Percentiles rank a stretch among this genome's conserved stretches.
Evolutionary conservation across 2,888 invertebrate genomes (phyloP).

Genomic region (Stenchaetothrips biformis): DNA sequence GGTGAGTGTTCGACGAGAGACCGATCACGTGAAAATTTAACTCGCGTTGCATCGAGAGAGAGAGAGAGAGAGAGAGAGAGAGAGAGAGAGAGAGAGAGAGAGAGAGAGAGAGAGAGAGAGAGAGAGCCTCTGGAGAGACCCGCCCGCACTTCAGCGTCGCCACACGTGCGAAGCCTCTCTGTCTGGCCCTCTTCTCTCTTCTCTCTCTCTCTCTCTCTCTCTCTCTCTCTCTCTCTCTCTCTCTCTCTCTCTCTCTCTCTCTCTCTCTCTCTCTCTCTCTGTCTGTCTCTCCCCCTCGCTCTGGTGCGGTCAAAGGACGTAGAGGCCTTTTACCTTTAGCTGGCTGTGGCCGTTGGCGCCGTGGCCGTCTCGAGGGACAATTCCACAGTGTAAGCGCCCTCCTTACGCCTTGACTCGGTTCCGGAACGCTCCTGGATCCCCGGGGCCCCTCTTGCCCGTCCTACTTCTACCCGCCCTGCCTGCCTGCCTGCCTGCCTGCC

Average conservation of each 20-base stretch:
- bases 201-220: background rate
- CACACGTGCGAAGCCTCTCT: no score
- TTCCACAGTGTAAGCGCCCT: slow-evolving; percentile 20
- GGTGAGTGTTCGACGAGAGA: slow-evolving; percentile 44
- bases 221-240: background rate
- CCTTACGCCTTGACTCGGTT: background rate
- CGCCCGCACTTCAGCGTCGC: background rate
- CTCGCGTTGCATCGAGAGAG: no score
- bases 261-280: slow-evolving; percentile 24
- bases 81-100: no score
- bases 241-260: slow-evolving; percentile 26
- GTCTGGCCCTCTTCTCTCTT: background rate
- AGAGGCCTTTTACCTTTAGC: slow-evolving; percentile 26
- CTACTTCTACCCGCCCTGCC: background rate
- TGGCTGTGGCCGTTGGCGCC: slow-evolving; percentile 26
- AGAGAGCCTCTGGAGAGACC: background rate
- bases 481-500: background rate
- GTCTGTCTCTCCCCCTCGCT: background rate
- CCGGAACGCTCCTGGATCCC: background rate
- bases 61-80: no score
- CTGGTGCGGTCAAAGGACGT: background rate
- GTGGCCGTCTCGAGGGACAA: background rate
- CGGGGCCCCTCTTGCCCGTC: background rate
- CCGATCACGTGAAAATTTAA: no score
- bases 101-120: no score